phyloP scores from a whole-genome alignment of 2,797 vertebrate species.

The Platyrinchus mystaceus region DNA sequence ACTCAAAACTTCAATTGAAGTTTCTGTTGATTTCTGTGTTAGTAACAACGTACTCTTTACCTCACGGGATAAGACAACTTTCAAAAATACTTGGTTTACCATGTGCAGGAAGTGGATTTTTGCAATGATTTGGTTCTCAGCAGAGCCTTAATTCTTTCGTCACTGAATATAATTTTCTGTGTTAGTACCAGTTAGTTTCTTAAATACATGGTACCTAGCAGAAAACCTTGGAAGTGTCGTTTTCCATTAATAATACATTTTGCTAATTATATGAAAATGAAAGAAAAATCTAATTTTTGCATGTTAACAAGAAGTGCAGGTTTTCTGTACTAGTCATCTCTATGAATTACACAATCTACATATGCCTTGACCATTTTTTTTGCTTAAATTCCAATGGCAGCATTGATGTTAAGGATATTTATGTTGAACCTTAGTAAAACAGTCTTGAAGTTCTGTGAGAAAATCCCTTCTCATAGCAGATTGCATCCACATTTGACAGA shows the following conservation, averaged over 20 bases:
- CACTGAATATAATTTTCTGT: not conserved
- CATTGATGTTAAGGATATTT: not conserved
- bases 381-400: not conserved
- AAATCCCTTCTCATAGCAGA: not conserved
- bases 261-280: not conserved
- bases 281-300: not conserved
- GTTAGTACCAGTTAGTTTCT: not conserved
- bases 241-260: not conserved
- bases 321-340: not conserved
- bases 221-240: not conserved
- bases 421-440: not conserved
- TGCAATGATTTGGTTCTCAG: not conserved
- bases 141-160: not conserved
- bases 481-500: not conserved
- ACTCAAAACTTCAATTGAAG: not conserved
- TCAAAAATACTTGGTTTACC: not conserved
- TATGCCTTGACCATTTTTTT: not conserved
- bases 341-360: not conserved
- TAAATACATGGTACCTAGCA: not conserved
- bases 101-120: not conserved
- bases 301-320: not conserved
- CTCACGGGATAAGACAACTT: not conserved
- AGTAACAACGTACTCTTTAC: not conserved
- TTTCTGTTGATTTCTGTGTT: not conserved
- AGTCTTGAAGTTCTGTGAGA: not conserved